Evolutionary conservation across 2,888 invertebrate species (phyloP), one percentile per base, ranked within the genome.

Genomic region (Anodontia alba): DNA sequence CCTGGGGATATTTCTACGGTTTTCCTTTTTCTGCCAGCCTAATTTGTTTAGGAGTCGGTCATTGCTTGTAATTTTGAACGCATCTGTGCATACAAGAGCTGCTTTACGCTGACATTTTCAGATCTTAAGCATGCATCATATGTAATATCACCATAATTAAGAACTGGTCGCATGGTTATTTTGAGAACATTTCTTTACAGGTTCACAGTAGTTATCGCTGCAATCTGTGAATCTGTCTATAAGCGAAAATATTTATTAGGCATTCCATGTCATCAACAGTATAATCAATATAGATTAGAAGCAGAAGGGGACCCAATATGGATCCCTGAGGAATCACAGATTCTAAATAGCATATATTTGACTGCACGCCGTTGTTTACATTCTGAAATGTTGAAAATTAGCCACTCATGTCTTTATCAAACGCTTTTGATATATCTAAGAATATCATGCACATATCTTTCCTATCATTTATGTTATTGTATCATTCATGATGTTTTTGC

Each of bases 261-360:
- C 57, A 57, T 57, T 57, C 57, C 57, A 57, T 57, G 7, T 57
- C 57, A 26, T 57, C 57, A 26, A 57, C 57, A 57, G 26, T 57
- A 23, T 57, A 17, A 57, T 57, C 29, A 15, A 57, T 29, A 57
- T 29, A 57, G 2, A 57, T 57, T 26, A 57, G 26, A 57, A 57
- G 26, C 29, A 57, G 15, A 7, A 57, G 57, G 8, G 57, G 57
- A 23, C 57, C 57, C 29, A 57, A 26, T 26, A 57, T 57, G 7
- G 57, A 57, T 26, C 57, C 57, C 29, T 57, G 57, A 29, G 57
- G 29, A 8, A 57, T 26, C 23, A 17, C 57, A 8, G 57, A 2
- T 57, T 57, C 57, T 57, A 57, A 26, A 57, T 57, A 26, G 15
- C 57, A 57, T 29, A 57, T 26, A 23, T 26, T 57, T 23, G 57